A percentile compares a stretch with the other conserved stretches of the same genome.
These are phyloP conservation scores for Drosophila ambigua DNA, from an alignment of 1,140 invertebrate species.

Conservation along the genomic window DNA sequence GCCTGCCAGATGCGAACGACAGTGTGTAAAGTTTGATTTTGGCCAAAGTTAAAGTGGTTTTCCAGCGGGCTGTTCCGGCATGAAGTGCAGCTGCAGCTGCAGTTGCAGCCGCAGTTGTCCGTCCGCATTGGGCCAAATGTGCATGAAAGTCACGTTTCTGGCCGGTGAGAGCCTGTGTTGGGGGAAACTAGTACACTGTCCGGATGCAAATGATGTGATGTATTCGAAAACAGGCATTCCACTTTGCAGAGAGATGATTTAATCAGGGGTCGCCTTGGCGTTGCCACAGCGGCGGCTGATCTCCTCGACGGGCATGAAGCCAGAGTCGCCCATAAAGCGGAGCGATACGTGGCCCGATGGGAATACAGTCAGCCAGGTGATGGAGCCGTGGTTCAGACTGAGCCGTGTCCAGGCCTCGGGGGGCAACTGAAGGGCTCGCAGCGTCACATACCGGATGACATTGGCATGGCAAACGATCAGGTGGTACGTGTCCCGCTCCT, in stretches of 20 bases:
- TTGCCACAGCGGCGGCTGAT: slow-evolving; percentile 41
- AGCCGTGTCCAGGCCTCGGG: slow-evolving; percentile 98
- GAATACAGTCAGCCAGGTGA: slow-evolving; percentile 94
- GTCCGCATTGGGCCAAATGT: slow-evolving; percentile 39
- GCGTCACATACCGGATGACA: slow-evolving; percentile 98
- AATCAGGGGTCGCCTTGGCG: no score
- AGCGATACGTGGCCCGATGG: slow-evolving; percentile 94
- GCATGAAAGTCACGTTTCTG: slow-evolving; percentile 65
- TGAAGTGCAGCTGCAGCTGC: slow-evolving; percentile 13
- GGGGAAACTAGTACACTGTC: background rate
- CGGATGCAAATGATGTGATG: background rate
- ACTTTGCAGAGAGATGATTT: no score
- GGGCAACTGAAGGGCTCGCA: slow-evolving; percentile 97
- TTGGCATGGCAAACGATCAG: slow-evolving; percentile 98
- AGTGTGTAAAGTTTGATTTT: slow-evolving; percentile 63
- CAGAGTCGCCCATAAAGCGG: slow-evolving; percentile 91
- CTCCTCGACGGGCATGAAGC: slow-evolving; percentile 89
- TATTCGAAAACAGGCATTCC: no score
- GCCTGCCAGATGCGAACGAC: slow-evolving; percentile 13
- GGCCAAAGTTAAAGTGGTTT: slow-evolving; percentile 71
- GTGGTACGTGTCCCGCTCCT: slow-evolving; percentile 94
- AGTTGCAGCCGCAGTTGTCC: slow-evolving; percentile 22
- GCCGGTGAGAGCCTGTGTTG: background rate
- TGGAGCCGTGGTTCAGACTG: slow-evolving; percentile 94
- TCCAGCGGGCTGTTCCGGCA: background rate